Conservation (phyloP, 1,140 invertebrate genomes). For the Philotrypesis tridentata region DNA sequence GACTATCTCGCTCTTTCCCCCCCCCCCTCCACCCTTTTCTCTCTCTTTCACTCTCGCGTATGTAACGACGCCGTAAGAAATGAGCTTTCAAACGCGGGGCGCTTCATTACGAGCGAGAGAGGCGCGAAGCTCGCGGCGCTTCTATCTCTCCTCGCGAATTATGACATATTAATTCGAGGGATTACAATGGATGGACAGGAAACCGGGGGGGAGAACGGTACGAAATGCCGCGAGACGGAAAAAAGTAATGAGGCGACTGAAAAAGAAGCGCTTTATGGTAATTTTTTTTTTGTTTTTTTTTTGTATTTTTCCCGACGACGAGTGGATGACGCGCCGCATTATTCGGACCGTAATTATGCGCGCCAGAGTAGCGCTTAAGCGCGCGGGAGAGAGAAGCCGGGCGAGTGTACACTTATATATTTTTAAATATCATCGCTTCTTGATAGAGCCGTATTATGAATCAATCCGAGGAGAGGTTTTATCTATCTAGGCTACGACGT, state of each 20-base stretch:
- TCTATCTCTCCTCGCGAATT: conserved; percentile 23
- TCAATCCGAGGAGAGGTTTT: no score
- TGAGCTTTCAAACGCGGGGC: conserved; percentile 16
- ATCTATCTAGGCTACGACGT: no score
- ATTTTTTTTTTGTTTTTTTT: neutral
- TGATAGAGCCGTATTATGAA: no score
- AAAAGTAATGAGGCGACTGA: conserved; percentile 13
- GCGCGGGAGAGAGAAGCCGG: no score
- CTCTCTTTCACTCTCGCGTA: neutral
- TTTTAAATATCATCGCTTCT: no score
- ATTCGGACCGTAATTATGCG: no score
- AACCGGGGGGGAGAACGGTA: conserved; percentile 3
- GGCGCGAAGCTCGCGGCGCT: conserved; percentile 15
- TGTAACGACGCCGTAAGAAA: conserved; percentile 1
- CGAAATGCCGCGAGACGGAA: neutral
- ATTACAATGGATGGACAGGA: conserved; percentile 16
- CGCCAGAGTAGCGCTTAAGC: no score
- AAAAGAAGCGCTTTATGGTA: neutral
- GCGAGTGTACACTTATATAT: no score
- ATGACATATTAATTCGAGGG: conserved; percentile 52
- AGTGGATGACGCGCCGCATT: no score
- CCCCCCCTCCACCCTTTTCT: no score
- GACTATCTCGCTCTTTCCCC: no score
- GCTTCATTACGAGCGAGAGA: neutral
- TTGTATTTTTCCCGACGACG: no score